These are phyloP conservation scores for Drosophila lacicola DNA, from an alignment of 2,888 invertebrate genomes.

Conservation along the genomic window DNA sequence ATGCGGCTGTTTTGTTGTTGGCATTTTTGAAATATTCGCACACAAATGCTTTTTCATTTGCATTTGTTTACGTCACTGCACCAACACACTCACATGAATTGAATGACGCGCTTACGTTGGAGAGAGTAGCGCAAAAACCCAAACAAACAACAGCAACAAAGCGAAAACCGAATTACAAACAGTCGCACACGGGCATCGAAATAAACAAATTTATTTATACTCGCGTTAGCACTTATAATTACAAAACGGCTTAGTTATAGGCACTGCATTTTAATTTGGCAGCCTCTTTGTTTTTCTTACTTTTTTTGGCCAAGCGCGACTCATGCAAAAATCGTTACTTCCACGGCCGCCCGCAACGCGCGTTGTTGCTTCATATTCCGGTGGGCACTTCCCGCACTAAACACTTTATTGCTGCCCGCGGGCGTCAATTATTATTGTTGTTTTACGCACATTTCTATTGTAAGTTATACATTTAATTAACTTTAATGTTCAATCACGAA, in stretches of 20 bases:
- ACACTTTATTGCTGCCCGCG: slow-evolving; percentile 22
- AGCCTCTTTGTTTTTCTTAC: slow-evolving; percentile 40
- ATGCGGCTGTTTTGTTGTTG: slow-evolving; percentile 50
- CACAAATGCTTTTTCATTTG: slow-evolving; percentile 49
- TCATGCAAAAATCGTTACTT: slow-evolving; percentile 73
- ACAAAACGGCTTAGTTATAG: slow-evolving; percentile 14
- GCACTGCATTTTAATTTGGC: slow-evolving; percentile 36
- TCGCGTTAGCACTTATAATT: slow-evolving; percentile 23
- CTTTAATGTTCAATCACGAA: slow-evolving; percentile 44
- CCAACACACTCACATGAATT: slow-evolving; percentile 26
- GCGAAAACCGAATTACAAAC: slow-evolving; percentile 38
- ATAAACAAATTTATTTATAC: slow-evolving; percentile 47
- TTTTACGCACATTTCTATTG: slow-evolving; percentile 50
- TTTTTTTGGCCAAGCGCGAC: slow-evolving; percentile 36
- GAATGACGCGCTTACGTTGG: slow-evolving; percentile 41
- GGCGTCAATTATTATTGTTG: slow-evolving; percentile 37
- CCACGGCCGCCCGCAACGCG: slow-evolving; percentile 60
- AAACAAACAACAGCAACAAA: slow-evolving; percentile 55
- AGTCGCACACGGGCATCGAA: slow-evolving; percentile 23
- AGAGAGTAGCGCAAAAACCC: slow-evolving; percentile 50
- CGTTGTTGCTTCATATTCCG: slow-evolving; percentile 32
- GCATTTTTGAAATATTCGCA: slow-evolving; percentile 44
- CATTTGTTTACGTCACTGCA: slow-evolving; percentile 74
- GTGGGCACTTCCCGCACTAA: slow-evolving; percentile 16
- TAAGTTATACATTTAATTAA: slow-evolving; percentile 57